A percentile compares a stretch with the other conserved stretches of the same genome.
Conservation (phyloP, 2,113 vertebrate genomes). For the Pelobates fuscus region DNA sequence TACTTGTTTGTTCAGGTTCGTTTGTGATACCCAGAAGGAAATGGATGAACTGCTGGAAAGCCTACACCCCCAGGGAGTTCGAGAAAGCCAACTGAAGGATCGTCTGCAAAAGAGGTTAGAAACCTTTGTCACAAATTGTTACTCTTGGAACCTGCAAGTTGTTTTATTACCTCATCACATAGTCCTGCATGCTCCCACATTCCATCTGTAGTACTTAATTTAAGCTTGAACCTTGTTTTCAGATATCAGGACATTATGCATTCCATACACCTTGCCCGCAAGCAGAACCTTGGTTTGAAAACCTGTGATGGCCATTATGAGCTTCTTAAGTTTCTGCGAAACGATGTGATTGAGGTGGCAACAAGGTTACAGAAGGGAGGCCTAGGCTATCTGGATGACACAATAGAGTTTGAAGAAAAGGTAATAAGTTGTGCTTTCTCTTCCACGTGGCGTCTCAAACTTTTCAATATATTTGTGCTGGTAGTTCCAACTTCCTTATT, state of each 20-base stretch:
- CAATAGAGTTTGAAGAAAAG: constrained; percentile 81
- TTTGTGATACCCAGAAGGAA: constrained; percentile 85
- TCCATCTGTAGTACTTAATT: too few species aligned
- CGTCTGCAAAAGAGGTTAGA: constrained; percentile 82
- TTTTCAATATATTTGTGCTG: too few species aligned
- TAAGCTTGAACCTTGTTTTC: constrained; percentile 1
- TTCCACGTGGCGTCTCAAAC: background rate
- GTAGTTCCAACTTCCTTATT: background rate
- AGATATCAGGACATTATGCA: constrained; percentile 92
- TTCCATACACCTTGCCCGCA: constrained; percentile 87
- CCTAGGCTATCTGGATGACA: constrained; percentile 89
- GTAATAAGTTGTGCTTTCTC: constrained; percentile 61
- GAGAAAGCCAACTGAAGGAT: constrained; percentile 89
- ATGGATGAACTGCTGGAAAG: constrained; percentile 86
- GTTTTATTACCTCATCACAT: too few species aligned
- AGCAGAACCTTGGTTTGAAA: constrained; percentile 81
- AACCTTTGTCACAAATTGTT: background rate
- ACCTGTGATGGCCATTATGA: constrained; percentile 86
- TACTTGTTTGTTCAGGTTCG: constrained; percentile 82
- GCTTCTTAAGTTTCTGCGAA: constrained; percentile 86
- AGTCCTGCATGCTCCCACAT: too few species aligned
- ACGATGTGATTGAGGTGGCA: constrained; percentile 92
- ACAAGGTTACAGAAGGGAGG: constrained; percentile 93
- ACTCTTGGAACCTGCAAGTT: too few species aligned
- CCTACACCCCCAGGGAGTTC: constrained; percentile 88